phyloP scores from a whole-genome alignment of 1,140 invertebrate genomes.

The Microplitis demolitor region DNA sequence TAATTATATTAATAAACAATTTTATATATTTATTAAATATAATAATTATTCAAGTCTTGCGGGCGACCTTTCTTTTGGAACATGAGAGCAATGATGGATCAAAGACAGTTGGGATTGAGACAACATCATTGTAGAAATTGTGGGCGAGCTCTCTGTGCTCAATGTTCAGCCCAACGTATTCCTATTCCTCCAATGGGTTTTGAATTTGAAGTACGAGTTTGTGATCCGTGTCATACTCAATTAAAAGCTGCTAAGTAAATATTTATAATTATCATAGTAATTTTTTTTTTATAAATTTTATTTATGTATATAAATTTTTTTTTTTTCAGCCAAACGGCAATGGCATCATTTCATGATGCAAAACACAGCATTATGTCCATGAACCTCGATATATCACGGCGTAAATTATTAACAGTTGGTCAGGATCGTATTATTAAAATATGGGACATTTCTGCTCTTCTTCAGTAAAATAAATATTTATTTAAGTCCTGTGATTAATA shows the following conservation, averaged over 20 bases:
- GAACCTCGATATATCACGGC: constrained; percentile 86
- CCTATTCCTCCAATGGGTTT: constrained; percentile 96
- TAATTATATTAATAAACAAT: constrained; percentile 5
- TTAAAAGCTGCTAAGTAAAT: constrained; percentile 86
- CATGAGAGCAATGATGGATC: constrained; percentile 96
- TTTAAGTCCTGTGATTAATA: not conserved
- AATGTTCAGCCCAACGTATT: constrained; percentile 85
- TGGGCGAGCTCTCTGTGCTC: constrained; percentile 91
- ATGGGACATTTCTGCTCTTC: constrained; percentile 72
- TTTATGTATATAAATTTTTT: constrained; percentile 19
- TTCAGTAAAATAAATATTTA: constrained; percentile 46
- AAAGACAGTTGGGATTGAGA: constrained; percentile 85
- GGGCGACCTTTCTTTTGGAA: constrained; percentile 98
- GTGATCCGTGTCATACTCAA: constrained; percentile 85
- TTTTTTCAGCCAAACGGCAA: constrained; percentile 74
- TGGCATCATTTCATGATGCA: constrained; percentile 94
- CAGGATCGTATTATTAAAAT: constrained; percentile 95
- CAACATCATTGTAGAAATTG: constrained; percentile 92
- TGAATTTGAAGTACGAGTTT: constrained; percentile 96
- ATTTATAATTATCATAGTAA: constrained; percentile 1
- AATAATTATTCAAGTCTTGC: constrained; percentile 73
- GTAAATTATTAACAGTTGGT: constrained; percentile 87
- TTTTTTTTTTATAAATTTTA: not conserved
- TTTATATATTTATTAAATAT: not conserved
- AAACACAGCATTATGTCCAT: constrained; percentile 90